Base-by-base conservation (phyloP, 2,888 invertebrate species). In the Diabrotica balteata region DNA sequence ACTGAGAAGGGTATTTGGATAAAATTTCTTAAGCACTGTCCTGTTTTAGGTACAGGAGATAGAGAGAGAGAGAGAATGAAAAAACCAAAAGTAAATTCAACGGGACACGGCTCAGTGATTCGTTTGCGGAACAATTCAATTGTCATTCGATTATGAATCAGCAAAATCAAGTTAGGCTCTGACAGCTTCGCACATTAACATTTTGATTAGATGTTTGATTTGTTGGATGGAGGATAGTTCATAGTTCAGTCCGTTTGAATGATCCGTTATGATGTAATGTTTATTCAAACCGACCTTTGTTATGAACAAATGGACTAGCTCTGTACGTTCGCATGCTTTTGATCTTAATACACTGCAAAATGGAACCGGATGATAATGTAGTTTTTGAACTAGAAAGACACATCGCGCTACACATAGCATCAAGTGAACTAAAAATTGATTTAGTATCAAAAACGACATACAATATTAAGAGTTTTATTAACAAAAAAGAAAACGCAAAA, bases 161-260 rank as follows among this genome's bases (percentile, higher is more conserved):
- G 32, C 55, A 49, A 55, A 62, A 63, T 63, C 49, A 47, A 44
- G 63, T 63, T 22, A 22, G 22, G 53, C 53, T 42, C n/a, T 63
- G 63, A 63, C 46, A 63, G 55, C 47, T 63, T 47, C 42, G 47
- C 46, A 55, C 43, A 63, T 49, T 63, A 62, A 54, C 54, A 63
- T 55, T 63, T 63, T 54, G 55, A 63, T 63, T 54, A 55, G 47
- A 22, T 47, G 42, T 49, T 63, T 63, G 55, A 32, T 54, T 54
- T 54, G 54, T 54, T 54, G 32, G 32, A 32, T 9, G 43, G 42
- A 8, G 10, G 54, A 22, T 62, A 54, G 52, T 62, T 62, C 62
- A 51, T 53, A 53, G 62, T 62, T 62, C 54, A n/a, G n/a, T 32
- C 32, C 32, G 32, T 54, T 51, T 51, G 51, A 51, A 22, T 51